Base-by-base conservation (phyloP, 2,797 vertebrate genomes). In the Gambusia yucatana region DNA sequence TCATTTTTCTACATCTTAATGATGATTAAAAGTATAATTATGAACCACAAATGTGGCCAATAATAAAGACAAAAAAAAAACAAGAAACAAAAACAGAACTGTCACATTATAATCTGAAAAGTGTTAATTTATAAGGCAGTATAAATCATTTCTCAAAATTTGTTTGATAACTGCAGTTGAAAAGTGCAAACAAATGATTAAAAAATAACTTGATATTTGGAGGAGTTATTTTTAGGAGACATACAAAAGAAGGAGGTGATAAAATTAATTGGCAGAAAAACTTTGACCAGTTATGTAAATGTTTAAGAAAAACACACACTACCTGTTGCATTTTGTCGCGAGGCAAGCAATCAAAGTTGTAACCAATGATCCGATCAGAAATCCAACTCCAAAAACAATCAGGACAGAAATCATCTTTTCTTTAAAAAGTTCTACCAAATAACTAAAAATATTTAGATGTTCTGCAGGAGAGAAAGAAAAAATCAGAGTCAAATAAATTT, bases 291-390 rank as follows among this genome's bases (percentile, higher is more conserved):
- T 65, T 10, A 65, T 22, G 3, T 41, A 41, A 67, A 39, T 41
- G 16, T 20, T 20, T 50, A 22, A 8, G 1, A 44, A 44, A 75
- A 1, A 28, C 44, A 1, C 2, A n/a, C 22, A 13, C 17, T 76
- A 92, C 89, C 89, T 86, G 50, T 2, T 0, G 36, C 59, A 88
- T 70, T 14, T 75, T 33, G 0, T 1, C 28, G 28, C 4, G 76
- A 87, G 77, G 75, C 87, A 92, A 80, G 65, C 83, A 48, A 90
- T 44, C 73, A 55, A 25, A 6, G 88, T 20, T 55, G 92, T 81
- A 20, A 84, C n/a, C 10, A 83, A 0, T 3, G 85, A 61, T 33
- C 92, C 94, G 4, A 36, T 33, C 3, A 88, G 2, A 89, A 94
- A 89, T 43, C 92, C 94, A 0, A 17, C 14, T 3, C 86, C 3